Evolutionary conservation across 2,797 vertebrate species (phyloP), one percentile per base, ranked within the genome.

Genomic region (Anabacerthia variegaticeps): DNA sequence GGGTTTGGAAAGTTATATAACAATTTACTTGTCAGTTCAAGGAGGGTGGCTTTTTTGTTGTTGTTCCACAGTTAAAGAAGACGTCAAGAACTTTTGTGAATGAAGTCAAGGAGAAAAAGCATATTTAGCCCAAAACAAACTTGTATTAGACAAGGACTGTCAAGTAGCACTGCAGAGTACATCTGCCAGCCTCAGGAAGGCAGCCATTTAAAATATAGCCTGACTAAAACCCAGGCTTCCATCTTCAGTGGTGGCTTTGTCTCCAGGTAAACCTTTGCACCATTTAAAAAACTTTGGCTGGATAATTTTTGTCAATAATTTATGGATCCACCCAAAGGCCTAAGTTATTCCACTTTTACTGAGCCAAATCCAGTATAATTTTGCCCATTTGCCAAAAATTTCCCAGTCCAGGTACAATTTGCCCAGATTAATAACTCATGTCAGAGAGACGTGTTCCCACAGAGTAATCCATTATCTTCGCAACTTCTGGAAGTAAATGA

Each of bases 11-110:
- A 95, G 41, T 76, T 76, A 67, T 4, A 9, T 41, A 79, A 91
- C 48, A 89, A 93, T 85, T 82, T 88, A 78, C 66, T 44, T 84
- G 46, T 81, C 83, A 76, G 39, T 73, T 91, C 44, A 85, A 87
- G 78, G 11, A 65, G 6, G 1, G 13, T 56, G 41, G 43, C 22
- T 21, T 39, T 44, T 56, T 68, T 39, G 3, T 7, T 79, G 76
- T 65, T 58, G 34, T 61, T 93, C 15, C 56, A 77, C 10, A 61
- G n/a, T 74, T 79, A 55, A 77, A 80, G 46, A 83, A 19, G 30
- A 78, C 58, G 39, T 67, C 32, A 85, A 79, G 56, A 90, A 75
- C 10, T 3, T 1, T 0, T 55, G 51, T 2, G 3, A 95, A 89
- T 44, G 7, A 72, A 95, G 82, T 22, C 1, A 2, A 81, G 52